Percentiles rank a stretch among this genome's conserved stretches.
Evolutionary conservation across 2,888 invertebrate genomes (phyloP).

Genomic region (Diadegma fenestrale): DNA sequence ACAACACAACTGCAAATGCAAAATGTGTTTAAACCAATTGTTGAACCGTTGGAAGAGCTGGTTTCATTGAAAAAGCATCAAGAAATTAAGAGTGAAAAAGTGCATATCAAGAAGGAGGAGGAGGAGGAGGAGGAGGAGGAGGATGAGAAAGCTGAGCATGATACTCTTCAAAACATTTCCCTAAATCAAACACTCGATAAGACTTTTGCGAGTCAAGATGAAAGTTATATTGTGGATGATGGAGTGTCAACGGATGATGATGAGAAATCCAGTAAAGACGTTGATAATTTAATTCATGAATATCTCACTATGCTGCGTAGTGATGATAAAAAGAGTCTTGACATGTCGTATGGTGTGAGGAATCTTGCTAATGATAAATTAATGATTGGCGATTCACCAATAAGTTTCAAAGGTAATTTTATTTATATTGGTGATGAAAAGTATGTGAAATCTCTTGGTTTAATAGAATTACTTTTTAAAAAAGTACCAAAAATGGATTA

Average conservation of each 20-base stretch:
- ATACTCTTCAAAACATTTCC: neutral
- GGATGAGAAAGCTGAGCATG: neutral
- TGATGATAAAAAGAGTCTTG: neutral
- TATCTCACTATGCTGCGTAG: neutral
- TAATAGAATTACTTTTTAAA: slow-evolving; percentile 14
- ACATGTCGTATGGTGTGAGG: slow-evolving; percentile 30
- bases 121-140: neutral
- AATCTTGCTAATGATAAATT: slow-evolving; percentile 30
- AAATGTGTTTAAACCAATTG: neutral
- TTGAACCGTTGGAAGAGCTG: neutral
- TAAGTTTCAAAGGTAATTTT: slow-evolving; percentile 24
- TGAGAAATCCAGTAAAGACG: neutral
- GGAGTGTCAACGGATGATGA: neutral
- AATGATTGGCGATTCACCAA: slow-evolving; percentile 50
- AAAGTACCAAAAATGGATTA: neutral
- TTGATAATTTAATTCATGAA: neutral
- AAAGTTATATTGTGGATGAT: neutral
- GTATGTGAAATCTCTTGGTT: slow-evolving; percentile 41
- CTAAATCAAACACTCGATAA: neutral
- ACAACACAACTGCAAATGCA: neutral
- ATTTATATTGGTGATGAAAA: slow-evolving; percentile 23
- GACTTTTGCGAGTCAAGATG: neutral
- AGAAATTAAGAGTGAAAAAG: neutral
- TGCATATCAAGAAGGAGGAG: neutral
- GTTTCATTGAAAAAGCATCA: neutral